These are phyloP conservation scores for Alosa alosa DNA, from an alignment of 2,113 vertebrate genomes.

Conservation along the genomic window DNA sequence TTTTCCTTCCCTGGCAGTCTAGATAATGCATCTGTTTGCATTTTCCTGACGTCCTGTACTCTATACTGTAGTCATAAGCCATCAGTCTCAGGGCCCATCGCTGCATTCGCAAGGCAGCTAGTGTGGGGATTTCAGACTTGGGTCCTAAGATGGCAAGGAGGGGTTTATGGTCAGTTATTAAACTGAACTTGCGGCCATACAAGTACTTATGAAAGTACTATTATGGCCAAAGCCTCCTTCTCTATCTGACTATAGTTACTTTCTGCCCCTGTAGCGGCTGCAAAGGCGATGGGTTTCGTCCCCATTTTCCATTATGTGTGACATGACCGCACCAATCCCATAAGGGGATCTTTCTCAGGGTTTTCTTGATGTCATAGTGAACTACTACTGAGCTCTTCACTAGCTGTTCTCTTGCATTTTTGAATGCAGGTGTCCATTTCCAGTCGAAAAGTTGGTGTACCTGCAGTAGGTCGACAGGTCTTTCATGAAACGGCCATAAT, in stretches of 20 bases:
- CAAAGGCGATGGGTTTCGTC: too few relatives aligned
- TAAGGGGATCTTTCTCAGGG: too few relatives aligned
- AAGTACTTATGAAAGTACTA: slow-evolving; percentile 29
- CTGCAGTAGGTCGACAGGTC: too few relatives aligned
- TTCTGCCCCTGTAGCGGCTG: too few relatives aligned
- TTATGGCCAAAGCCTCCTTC: background rate
- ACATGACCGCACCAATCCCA: too few relatives aligned
- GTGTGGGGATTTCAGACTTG: background rate
- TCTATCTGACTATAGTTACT: slow-evolving; percentile 34
- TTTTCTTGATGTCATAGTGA: too few relatives aligned
- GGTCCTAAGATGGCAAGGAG: slow-evolving; percentile 14
- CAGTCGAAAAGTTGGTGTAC: background rate
- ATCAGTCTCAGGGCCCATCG: background rate
- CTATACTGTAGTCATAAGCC: background rate
- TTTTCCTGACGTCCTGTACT: background rate
- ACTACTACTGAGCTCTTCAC: background rate
- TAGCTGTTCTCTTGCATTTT: background rate
- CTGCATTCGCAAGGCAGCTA: background rate
- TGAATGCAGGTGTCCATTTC: slow-evolving; percentile 25
- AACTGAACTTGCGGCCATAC: slow-evolving; percentile 13
- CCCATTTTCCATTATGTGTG: too few relatives aligned
- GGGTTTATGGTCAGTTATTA: slow-evolving; percentile 30
- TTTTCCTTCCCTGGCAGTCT: background rate
- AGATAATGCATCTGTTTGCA: background rate
- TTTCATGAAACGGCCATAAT: slow-evolving; percentile 22